Conservation (phyloP, 2,113 vertebrate genomes). For the Irena cyanogastra region DNA sequence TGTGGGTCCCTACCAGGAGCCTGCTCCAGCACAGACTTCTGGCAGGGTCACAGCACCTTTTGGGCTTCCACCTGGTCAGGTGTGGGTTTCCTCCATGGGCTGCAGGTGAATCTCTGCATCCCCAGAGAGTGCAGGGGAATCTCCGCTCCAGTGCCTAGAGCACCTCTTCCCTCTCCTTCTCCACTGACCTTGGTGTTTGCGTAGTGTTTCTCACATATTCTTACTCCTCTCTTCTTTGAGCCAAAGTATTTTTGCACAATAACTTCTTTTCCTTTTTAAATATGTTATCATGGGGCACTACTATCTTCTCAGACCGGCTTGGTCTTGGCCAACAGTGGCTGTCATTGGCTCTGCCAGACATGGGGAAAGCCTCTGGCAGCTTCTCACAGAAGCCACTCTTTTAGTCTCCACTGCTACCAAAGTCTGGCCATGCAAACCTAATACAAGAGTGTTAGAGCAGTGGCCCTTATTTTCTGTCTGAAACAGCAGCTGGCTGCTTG, state of each 20-base stretch:
- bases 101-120: neutral
- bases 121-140: neutral
- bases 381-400: neutral
- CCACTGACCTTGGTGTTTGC: neutral
- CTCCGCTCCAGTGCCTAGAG: neutral
- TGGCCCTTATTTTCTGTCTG: neutral
- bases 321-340: neutral
- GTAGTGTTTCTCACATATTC: neutral
- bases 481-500: neutral
- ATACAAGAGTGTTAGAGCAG: neutral
- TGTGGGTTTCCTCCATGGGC: neutral
- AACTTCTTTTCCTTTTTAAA: neutral
- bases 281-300: neutral
- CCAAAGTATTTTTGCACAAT: neutral
- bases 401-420: neutral
- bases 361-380: neutral
- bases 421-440: neutral
- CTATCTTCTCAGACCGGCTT: neutral
- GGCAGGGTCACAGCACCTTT: neutral
- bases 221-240: neutral
- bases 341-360: neutral
- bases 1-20: neutral
- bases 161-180: neutral
- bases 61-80: neutral
- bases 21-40: neutral